These are phyloP conservation scores for Magallana gigas DNA, from an alignment of 1,140 invertebrate genomes.

Conservation along the genomic window DNA sequence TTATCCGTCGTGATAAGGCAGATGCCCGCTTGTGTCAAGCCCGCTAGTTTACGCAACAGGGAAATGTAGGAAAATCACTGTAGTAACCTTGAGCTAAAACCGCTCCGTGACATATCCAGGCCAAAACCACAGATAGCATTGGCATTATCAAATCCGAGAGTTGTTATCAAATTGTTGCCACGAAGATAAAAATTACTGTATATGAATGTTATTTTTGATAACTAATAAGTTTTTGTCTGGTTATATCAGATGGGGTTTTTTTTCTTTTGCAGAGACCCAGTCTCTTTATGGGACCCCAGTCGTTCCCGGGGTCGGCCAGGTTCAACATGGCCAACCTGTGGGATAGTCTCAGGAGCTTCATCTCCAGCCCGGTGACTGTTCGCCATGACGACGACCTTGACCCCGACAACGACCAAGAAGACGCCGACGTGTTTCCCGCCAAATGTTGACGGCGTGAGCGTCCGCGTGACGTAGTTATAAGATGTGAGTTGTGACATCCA, in stretches of 20 bases:
- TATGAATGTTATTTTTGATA: too few relatives aligned
- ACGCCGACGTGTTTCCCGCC: not conserved
- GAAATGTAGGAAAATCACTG: not conserved
- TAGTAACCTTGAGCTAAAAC: conserved; percentile 31
- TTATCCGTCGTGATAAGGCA: conserved; percentile 2
- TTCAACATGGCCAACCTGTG: conserved; percentile 19
- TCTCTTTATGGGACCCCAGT: not conserved
- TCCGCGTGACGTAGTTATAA: not conserved
- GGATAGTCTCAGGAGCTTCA: not conserved
- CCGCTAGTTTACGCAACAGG: not conserved
- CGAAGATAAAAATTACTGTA: too few relatives aligned
- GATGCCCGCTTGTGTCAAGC: conserved; percentile 26
- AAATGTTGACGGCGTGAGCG: not conserved
- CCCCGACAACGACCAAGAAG: not conserved
- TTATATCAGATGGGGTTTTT: not conserved
- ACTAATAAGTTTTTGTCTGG: too few relatives aligned
- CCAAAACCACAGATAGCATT: not conserved
- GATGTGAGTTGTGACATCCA: not conserved
- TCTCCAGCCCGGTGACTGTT: conserved; percentile 9
- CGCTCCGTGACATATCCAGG: conserved; percentile 20
- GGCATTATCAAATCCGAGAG: not conserved
- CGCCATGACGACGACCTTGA: conserved; percentile 17
- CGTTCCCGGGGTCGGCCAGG: not conserved
- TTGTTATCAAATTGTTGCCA: too few relatives aligned
- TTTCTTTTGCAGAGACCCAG: conserved; percentile 8